Conservation (phyloP, 2,888 invertebrate species). For the Allacma fusca region DNA sequence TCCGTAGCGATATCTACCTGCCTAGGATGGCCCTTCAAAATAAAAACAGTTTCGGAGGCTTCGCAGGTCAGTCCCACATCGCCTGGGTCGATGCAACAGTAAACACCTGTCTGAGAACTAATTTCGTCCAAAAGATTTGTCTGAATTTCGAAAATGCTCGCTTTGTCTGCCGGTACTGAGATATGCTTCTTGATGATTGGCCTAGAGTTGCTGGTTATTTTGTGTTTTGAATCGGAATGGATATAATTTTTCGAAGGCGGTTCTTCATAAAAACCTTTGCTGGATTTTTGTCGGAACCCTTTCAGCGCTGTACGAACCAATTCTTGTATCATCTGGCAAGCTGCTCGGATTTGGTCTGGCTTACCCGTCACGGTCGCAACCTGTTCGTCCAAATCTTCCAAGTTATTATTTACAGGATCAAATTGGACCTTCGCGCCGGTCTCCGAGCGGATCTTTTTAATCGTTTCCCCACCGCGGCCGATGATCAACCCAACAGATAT, state of each 20-base stretch:
- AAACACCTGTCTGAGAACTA: constrained; percentile 94
- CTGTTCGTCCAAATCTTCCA: constrained; percentile 60
- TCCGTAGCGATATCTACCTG: constrained; percentile 95
- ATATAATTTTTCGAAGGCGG: no score
- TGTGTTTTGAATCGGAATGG: no score
- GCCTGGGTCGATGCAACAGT: constrained; percentile 88
- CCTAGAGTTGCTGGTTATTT: no score
- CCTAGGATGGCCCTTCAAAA: constrained; percentile 80
- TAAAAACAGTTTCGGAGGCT: not conserved
- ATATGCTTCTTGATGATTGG: not conserved
- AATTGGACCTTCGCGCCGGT: constrained; percentile 95
- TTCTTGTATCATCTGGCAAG: constrained; percentile 87
- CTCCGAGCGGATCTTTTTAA: constrained; percentile 94
- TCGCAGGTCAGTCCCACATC: not conserved
- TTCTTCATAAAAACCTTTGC: constrained; percentile 74
- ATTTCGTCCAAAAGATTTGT: constrained; percentile 98
- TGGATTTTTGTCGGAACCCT: not conserved
- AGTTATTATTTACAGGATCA: constrained; percentile 62
- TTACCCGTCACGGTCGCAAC: constrained; percentile 47
- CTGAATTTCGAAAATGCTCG: constrained; percentile 95
- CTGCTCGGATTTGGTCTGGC: constrained; percentile 81
- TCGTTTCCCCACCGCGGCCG: constrained; percentile 97
- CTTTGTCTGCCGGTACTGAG: constrained; percentile 88
- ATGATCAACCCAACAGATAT: constrained; percentile 96
- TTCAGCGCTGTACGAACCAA: constrained; percentile 71